Base-by-base conservation (phyloP, 2,888 invertebrate genomes). In the Campoplex capitator region DNA sequence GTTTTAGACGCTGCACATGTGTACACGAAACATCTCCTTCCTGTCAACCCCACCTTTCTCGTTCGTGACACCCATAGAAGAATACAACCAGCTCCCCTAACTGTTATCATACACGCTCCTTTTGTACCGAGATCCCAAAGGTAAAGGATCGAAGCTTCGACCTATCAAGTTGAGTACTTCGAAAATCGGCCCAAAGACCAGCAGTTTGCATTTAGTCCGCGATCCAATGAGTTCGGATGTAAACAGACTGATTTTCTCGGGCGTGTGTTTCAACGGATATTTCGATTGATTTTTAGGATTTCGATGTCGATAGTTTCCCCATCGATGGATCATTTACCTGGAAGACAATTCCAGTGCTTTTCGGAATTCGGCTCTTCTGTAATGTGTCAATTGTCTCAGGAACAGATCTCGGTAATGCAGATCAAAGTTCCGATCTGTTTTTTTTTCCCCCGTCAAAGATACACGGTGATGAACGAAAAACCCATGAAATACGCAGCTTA, bases 1-100 rank as follows among this genome's bases (percentile, higher is more conserved):
- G 62, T 65, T 65, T 76, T 23, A 9, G 71, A 28, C 45, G 16
- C 71, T 8, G 32, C 71, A 32, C 71, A 32, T 48, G 28, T 51
- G 32, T 28, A 51, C 71, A 71, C 71, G 42, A 71, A 51, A 48
- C 45, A 71, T 71, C 23, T 32, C 9, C 32, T 28, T 62, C 32
- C 62, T 62, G 62, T 32, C 62, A 32, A 11, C 0, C 28, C 28
- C 56, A 2, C 58, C 13, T 1, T 7, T 11, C 11, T 9, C 13
- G 32, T 32, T 7, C 62, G 32, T 62, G 16, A 13, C 16, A 32
- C 6, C 32, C 16, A 11, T 11, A 32, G 62, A 62, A 62, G 62
- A 32, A 62, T 32, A 32, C 28, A 62, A 32, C 62, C 32, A 32
- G 28, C 32, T 28, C 16, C 32, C 16, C 6, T 38, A 38, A 32